phyloP scores from a whole-genome alignment of 2,888 invertebrate genomes.

The Spisula solida region DNA sequence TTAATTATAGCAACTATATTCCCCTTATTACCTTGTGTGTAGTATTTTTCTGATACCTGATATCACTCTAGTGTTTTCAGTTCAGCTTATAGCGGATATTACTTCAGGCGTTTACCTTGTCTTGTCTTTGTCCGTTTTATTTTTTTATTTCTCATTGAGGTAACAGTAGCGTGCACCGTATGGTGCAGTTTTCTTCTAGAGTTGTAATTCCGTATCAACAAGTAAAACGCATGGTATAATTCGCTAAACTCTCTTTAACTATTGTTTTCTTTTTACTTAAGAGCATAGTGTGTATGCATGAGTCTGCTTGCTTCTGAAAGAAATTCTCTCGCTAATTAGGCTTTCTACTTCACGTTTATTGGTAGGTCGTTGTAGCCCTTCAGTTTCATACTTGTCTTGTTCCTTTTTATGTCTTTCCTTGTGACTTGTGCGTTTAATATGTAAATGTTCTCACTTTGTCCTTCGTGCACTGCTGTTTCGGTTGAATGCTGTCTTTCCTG shows the following conservation, averaged over 20 bases:
- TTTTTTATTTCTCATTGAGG: slow-evolving; percentile 6
- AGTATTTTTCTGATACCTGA: neutral
- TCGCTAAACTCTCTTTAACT: neutral
- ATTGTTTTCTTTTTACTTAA: neutral
- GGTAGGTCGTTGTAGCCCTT: no score
- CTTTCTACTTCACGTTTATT: no score
- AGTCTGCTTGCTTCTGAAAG: no score
- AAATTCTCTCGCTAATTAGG: no score
- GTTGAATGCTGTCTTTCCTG: no score
- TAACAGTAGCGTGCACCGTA: neutral
- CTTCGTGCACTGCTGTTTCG: no score
- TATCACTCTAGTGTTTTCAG: neutral
- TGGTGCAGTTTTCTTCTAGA: neutral
- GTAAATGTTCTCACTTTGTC: no score
- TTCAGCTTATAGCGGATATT: neutral
- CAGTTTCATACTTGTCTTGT: no score
- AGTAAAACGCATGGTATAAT: neutral
- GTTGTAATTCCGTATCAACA: neutral
- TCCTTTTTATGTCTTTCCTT: no score
- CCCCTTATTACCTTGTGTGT: neutral
- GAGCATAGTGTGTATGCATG: neutral
- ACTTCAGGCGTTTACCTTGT: neutral
- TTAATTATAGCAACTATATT: neutral
- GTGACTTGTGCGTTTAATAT: no score
- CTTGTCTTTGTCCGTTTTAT: neutral